Evolutionary conservation across 2,113 vertebrate genomes (phyloP).

Genomic region (Gobius niger): DNA sequence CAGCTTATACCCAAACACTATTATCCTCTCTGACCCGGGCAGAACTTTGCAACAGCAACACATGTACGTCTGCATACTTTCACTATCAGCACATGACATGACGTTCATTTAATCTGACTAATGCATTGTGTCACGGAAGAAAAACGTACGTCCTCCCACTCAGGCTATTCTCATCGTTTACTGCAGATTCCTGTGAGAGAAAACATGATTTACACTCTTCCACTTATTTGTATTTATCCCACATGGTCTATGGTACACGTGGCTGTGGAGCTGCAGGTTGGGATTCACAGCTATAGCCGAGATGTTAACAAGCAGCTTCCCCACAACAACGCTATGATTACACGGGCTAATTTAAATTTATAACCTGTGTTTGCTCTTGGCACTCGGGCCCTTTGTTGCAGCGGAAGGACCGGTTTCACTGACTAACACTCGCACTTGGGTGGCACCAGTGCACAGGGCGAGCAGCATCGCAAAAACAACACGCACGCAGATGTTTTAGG

Average conservation of each 20-base stretch:
- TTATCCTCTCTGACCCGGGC: neutral
- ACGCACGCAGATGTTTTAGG: conserved; percentile 21
- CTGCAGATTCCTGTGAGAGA: neutral
- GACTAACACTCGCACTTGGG: conserved; percentile 18
- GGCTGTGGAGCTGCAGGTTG: neutral
- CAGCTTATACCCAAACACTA: conserved; percentile 2
- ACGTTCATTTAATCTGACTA: neutral
- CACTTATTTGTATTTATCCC: neutral
- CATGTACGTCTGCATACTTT: neutral
- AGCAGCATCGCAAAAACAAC: conserved; percentile 26
- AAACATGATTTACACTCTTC: neutral
- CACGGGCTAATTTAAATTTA: conserved; percentile 5
- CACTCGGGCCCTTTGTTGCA: conserved; percentile 6
- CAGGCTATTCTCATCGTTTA: neutral
- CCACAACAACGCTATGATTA: neutral
- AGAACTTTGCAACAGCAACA: conserved; percentile 1
- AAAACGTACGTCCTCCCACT: neutral
- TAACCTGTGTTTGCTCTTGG: neutral
- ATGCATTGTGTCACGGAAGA: neutral
- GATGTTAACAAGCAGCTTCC: conserved; percentile 4
- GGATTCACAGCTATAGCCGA: neutral
- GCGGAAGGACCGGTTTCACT: conserved; percentile 45
- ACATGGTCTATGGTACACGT: neutral
- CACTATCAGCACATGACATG: neutral
- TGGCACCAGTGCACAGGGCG: conserved; percentile 4